Base-by-base conservation (phyloP, 2,797 vertebrate genomes). In the Vultur gryphus region DNA sequence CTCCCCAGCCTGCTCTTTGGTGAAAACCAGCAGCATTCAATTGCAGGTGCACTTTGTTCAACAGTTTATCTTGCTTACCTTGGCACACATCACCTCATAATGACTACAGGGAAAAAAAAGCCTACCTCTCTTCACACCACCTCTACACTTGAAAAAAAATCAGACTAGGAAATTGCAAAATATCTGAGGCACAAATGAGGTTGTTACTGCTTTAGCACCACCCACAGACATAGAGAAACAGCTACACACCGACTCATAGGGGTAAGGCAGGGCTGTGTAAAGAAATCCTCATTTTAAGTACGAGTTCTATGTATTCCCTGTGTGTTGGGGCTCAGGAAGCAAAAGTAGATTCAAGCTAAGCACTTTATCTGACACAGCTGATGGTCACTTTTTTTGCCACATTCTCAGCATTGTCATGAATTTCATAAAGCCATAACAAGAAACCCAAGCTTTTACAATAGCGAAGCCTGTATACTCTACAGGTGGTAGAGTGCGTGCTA, bases 201-300 rank as follows among this genome's bases (percentile, higher is more conserved):
- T 25, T 3, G 33, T 48, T 33, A 14, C 13, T 55, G 39, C 90
- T 62, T 87, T 43, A 89, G 92, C 79, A 66, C 95, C 95, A 85
- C 86, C 94, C 87, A 46, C 7, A 57, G 87, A 55, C 39, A 62
- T 13, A 6, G 37, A 39, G 2, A 20, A 84, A 77, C 33, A 9
- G 35, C 79, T 41, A 7, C 62, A 44, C 26, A 51, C 4, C 0
- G 0, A 48, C 33, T 29, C 39, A 13, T 0, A 8, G 14, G 15
- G 10, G 7, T 5, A 41, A n/a, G 23, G 35, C 39, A 65, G 31
- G 54, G 54, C 57, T 70, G 64, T 3, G 31, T 13, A 62, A 48
- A 6, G n/a, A 79, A 69, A 64, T 12, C 24, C 25, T 66, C 43
- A 14, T 33, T n/a, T 29, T 5, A 11, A 54, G 33, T 18, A 10